phyloP scores from a whole-genome alignment of 2,797 vertebrate genomes.

The Ficedula albicollis region DNA sequence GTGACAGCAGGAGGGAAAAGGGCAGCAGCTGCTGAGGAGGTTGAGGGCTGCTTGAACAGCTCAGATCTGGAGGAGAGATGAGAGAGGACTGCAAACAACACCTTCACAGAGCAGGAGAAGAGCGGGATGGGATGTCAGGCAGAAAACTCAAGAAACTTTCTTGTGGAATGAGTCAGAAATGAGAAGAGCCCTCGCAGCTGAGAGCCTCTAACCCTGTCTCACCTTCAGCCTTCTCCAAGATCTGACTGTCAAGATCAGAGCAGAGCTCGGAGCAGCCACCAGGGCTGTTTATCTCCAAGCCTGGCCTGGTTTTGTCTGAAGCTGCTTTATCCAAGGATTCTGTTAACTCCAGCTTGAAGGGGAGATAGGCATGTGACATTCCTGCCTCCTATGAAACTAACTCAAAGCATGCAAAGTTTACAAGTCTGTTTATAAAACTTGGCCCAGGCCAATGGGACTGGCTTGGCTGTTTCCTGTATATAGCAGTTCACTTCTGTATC shows the following conservation, averaged over 20 bases:
- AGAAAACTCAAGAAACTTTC: background rate
- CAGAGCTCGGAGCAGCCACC: background rate
- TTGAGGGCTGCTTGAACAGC: background rate
- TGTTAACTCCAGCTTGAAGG: background rate
- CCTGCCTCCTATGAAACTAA: background rate
- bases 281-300: background rate
- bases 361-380: background rate
- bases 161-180: background rate
- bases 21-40: background rate
- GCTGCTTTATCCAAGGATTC: background rate
- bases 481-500: background rate
- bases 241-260: background rate
- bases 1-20: background rate
- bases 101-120: accelerated
- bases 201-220: background rate
- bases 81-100: background rate
- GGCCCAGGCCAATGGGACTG: background rate
- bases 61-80: background rate
- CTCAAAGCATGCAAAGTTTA: background rate
- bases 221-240: background rate
- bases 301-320: background rate
- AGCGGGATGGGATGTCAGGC: background rate
- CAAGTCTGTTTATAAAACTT: background rate
- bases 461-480: background rate
- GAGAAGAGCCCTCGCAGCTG: background rate